Evolutionary conservation across 2,888 invertebrate genomes (phyloP).

Genomic region (Nowickia ferox): DNA sequence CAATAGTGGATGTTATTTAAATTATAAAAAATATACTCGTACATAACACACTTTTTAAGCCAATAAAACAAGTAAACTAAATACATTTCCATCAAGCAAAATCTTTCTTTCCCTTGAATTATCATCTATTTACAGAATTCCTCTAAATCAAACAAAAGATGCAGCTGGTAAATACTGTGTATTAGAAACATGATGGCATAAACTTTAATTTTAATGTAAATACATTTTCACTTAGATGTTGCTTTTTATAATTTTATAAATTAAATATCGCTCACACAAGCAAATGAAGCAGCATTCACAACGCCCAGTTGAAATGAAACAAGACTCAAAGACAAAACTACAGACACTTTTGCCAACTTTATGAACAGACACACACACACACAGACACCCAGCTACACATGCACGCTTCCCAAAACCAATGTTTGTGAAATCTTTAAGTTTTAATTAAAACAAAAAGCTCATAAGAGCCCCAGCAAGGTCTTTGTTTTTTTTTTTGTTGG

Average conservation of each 20-base stretch:
- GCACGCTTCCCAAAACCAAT: background rate
- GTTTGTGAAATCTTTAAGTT: background rate
- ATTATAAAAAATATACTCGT: background rate
- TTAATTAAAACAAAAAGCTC: constrained; percentile 1
- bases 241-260: background rate
- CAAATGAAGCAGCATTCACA: background rate
- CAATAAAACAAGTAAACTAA: too few species aligned
- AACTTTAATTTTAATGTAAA: constrained; percentile 2
- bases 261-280: constrained; percentile 2
- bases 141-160: background rate
- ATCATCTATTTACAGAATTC: background rate
- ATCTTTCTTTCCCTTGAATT: background rate
- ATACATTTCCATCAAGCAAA: too few species aligned
- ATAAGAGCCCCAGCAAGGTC: constrained; percentile 3
- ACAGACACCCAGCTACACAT: background rate
- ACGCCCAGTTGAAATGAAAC: background rate
- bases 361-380: background rate
- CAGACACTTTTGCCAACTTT: background rate
- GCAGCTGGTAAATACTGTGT: constrained; percentile 1
- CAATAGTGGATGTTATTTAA: background rate
- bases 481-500: constrained; percentile 6
- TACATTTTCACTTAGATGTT: background rate
- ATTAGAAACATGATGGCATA: background rate
- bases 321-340: background rate
- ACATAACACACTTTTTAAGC: too few species aligned